Evolutionary conservation across 2,888 invertebrate species (phyloP).

Genomic region (Sminthurides aquaticus): DNA sequence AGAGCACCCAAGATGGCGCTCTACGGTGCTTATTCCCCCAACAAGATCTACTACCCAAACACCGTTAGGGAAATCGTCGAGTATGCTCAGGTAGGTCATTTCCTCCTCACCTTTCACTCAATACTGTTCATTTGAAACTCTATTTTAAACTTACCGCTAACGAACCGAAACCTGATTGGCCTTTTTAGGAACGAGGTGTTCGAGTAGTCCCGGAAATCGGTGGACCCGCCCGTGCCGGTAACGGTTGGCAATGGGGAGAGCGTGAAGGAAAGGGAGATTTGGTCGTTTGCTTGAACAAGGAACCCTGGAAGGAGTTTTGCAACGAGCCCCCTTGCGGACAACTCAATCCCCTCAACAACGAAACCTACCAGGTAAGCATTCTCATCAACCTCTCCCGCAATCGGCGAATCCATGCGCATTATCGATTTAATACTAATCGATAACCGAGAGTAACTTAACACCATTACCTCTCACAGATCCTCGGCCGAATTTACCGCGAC

Average conservation of each 20-base stretch:
- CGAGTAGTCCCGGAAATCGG: conserved; percentile 82
- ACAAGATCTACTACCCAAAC: conserved; percentile 59
- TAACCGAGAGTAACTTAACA: no score
- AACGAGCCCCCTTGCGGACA: conserved; percentile 80
- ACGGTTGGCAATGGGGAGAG: conserved; percentile 77
- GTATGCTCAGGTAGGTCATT: conserved; percentile 60
- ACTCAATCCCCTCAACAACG: conserved; percentile 67
- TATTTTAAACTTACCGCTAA: no score
- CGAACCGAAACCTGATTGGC: background rate
- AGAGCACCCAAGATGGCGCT: conserved; percentile 65
- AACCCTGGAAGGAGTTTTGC: conserved; percentile 65
- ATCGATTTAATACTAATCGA: no score
- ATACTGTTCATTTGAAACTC: no score
- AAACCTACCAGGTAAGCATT: conserved; percentile 58
- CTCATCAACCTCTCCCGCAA: conserved; percentile 45
- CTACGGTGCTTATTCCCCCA: conserved; percentile 54
- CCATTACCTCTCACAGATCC: conserved; percentile 49
- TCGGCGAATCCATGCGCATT: no score
- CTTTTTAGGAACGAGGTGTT: conserved; percentile 58
- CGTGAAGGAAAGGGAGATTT: conserved; percentile 63
- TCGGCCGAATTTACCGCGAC: conserved; percentile 61
- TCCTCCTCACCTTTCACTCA: background rate
- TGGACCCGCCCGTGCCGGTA: conserved; percentile 76
- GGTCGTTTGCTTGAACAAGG: conserved; percentile 69
- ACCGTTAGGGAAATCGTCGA: conserved; percentile 60